Conservation (phyloP, 2,797 vertebrate genomes). For the Eulemur mongoz region DNA sequence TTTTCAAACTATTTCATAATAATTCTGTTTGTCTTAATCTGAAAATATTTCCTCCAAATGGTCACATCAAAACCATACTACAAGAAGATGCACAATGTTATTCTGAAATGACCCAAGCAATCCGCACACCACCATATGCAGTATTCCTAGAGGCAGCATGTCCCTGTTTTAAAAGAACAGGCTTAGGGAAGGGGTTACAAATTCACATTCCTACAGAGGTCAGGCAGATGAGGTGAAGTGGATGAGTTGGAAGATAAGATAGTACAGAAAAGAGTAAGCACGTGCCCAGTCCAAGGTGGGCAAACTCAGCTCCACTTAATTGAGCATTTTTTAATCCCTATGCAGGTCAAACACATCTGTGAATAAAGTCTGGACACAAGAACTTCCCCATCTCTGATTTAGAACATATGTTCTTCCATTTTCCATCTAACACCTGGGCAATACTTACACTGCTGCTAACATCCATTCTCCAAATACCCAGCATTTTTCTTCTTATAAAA, state of each 20-base stretch:
- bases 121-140: fast-evolving
- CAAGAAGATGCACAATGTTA: background rate
- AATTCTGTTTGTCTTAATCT: background rate
- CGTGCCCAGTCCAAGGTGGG: background rate
- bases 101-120: background rate
- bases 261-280: background rate
- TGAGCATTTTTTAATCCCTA: background rate
- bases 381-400: background rate
- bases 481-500: constrained; percentile 52
- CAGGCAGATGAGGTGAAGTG: too few relatives aligned
- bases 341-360: background rate
- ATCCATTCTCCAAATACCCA: constrained; percentile 27
- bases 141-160: background rate
- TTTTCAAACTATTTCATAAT: background rate
- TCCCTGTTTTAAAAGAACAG: background rate
- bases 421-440: background rate
- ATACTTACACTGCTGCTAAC: background rate
- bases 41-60: background rate
- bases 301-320: background rate
- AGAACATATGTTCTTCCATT: background rate
- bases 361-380: background rate
- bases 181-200: background rate
- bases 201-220: background rate
- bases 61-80: background rate
- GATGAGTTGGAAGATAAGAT: background rate